Evolutionary conservation across 2,888 invertebrate species (phyloP), one percentile per base, ranked within the genome.

Genomic region (Operophtera brumata): DNA sequence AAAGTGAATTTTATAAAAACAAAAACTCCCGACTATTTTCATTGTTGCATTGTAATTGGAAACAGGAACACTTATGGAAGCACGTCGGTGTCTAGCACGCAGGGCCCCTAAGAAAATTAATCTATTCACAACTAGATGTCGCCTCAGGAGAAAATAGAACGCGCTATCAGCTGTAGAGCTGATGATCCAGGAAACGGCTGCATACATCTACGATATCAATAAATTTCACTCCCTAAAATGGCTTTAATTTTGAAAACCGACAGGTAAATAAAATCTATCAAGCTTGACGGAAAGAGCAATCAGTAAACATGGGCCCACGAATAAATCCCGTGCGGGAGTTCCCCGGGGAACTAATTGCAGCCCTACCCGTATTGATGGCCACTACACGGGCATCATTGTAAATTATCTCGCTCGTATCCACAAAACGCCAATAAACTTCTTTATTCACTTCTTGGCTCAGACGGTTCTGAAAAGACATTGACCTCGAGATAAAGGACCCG

Each of bases 361-460:
- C 79, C 82, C 85, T 82, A 78, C 69, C 80, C 65, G 75, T 87
- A 89, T 88, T 88, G 84, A 89, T 89, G 85, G 84, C 78, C 77
- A 77, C 80, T 77, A 80, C 78, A 66, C 61, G 66, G 70, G 81
- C 81, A 84, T 86, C 83, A 82, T 78, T 83, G 80, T 84, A 84
- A 84, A 86, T 86, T 86, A 84, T 82, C 79, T 76, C 69, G 68
- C 70, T 69, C 75, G 78, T 48, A 57, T 52, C 80, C 80, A 70
- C 78, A 78, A 71, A 75, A 78, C 66, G 65, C 73, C 71, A 82
- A 84, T 80, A 84, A 12, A 69, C 71, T 80, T 69, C 63, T 78
- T 80, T 78, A 79, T 77, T 72, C 71, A 68, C 67, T 65, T 65
- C 64, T 65, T 66, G 70, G 68, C 69, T 69, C 69, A 35, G 12